Evolutionary conservation across 23 tunicate genomes (phyloP), one percentile per base, ranked within the genome.

Genomic region (Corella eumyota): DNA sequence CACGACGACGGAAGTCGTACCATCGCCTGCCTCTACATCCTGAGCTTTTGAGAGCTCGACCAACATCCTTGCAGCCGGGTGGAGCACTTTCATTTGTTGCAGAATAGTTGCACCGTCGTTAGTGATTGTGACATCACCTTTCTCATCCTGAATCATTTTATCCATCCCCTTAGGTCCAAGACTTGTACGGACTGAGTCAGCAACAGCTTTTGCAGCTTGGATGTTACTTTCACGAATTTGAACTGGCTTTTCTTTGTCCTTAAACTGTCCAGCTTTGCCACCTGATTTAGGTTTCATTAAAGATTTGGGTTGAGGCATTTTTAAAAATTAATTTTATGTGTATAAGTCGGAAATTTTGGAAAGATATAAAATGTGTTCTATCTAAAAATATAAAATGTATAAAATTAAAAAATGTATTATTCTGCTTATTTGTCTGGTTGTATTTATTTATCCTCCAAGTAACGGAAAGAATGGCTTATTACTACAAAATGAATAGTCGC

Each of bases 101-200:
- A 92, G 47, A 65, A 92, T 92, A 5, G 98, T 92, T 28, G 98
- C 98, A 23, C 98, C 98, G 61, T 92, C 98, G 71, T 92, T 92
- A 32, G 98, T 92, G 62, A 92, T 92, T 33, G 98, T 92, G 25
- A 92, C 98, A 77, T 92, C 92, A 55, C 93, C 93, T 66, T 92
- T 92, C 44, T 92, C 98, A 61, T 92, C 98, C 37, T 90, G 90
- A 32, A 92, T 92, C 98, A 92, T 92, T 66, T 92, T 92, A 34
- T 92, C 98, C 98, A 92, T 92, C 7, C 98, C 98, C 61, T 92
- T 92, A 33, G 98, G 98, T 26, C 98, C 98, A 19, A 92, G 69
- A 53, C 92, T 81, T 36, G 98, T 92, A 29, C 98, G 64, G 34
- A 92, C 83, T 3, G 98, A 79, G 59, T 92, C 93, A 0, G 98